Evolutionary conservation across 2,888 invertebrate species (phyloP).

Genomic region (Latrodectus hesperus): DNA sequence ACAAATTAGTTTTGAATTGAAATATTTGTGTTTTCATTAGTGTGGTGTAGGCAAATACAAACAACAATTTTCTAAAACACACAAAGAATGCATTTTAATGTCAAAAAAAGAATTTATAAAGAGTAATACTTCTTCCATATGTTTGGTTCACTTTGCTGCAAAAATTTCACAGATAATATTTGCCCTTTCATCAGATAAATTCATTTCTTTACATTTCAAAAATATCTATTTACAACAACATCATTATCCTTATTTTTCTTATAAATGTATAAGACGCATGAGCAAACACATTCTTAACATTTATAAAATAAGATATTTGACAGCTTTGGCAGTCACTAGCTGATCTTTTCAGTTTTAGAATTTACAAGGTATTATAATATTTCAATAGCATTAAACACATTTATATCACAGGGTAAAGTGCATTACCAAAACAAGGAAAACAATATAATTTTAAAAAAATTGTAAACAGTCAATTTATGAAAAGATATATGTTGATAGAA

Average conservation of each 20-base stretch:
- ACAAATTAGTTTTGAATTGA: too few relatives aligned
- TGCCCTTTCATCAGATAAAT: slow-evolving; percentile 6
- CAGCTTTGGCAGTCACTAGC: slow-evolving; percentile 35
- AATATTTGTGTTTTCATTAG: too few relatives aligned
- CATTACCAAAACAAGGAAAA: neutral
- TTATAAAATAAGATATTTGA: slow-evolving; percentile 15
- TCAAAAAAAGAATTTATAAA: slow-evolving; percentile 50
- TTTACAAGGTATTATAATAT: neutral
- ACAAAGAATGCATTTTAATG: slow-evolving; percentile 41
- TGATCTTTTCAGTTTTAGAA: neutral
- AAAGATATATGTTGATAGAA: neutral
- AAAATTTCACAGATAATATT: slow-evolving; percentile 39
- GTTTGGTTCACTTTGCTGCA: slow-evolving; percentile 9
- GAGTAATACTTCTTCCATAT: slow-evolving; percentile 21
- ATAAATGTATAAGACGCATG: slow-evolving; percentile 25
- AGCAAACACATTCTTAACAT: slow-evolving; percentile 17
- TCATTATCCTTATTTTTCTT: slow-evolving; percentile 12
- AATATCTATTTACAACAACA: slow-evolving; percentile 41
- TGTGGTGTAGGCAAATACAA: too few relatives aligned
- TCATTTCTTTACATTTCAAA: slow-evolving; percentile 34
- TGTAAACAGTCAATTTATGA: neutral
- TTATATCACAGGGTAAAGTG: neutral
- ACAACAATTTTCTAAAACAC: slow-evolving; percentile 9
- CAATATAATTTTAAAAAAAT: neutral
- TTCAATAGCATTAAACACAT: neutral